Base-by-base conservation (phyloP, 37 sponge, comb jelly and placozoan species). In the Petrosia ficiformis region DNA sequence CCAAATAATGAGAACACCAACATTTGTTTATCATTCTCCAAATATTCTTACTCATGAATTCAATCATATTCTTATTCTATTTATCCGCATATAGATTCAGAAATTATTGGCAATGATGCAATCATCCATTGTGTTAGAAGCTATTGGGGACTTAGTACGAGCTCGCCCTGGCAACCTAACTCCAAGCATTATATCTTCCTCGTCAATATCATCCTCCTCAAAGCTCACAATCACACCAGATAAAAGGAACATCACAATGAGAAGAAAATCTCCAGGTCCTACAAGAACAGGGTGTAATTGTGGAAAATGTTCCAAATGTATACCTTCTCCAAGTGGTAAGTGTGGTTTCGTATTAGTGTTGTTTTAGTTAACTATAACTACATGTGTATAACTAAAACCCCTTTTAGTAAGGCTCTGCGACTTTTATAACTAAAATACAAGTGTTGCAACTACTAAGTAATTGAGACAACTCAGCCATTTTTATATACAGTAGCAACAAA, bases 281-380 rank as follows among this genome's bases (percentile, higher is more conserved):
- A 48, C 8, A 8, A 68, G 70, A 19, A 14, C 35, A 14, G 21
- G 70, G 4, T 37, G 70, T 37, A 68, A 38, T 68, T 83, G 83
- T 41, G 83, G 83, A 21, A 67, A 59, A 67, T 83, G 83, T 58
- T 39, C 48, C 22, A 67, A 68, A 38, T 83, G 83, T 28, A 37
- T 83, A 30, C 83, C 83, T 3, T 75, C 83, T 38, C 83, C 83
- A 36, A 76, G 77, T 59, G 83, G 83, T 83, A 35, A 75, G 83
- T 57, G 26, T 1, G 24, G 24, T n/a, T 11, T n/a, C 63, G 6
- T 61, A n/a, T 26, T 11, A 26, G n/a, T n/a, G n/a, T n/a, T n/a
- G n/a, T n/a, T n/a, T n/a, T n/a, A n/a, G n/a, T n/a, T n/a, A n/a
- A n/a, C n/a, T n/a, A n/a, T n/a, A n/a, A n/a, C n/a, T n/a, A n/a